A percentile compares a stretch with the other conserved stretches of the same genome.
These are phyloP conservation scores for Ceratosolen solmsi DNA, from an alignment of 1,140 invertebrate genomes.

Conservation along the genomic window DNA sequence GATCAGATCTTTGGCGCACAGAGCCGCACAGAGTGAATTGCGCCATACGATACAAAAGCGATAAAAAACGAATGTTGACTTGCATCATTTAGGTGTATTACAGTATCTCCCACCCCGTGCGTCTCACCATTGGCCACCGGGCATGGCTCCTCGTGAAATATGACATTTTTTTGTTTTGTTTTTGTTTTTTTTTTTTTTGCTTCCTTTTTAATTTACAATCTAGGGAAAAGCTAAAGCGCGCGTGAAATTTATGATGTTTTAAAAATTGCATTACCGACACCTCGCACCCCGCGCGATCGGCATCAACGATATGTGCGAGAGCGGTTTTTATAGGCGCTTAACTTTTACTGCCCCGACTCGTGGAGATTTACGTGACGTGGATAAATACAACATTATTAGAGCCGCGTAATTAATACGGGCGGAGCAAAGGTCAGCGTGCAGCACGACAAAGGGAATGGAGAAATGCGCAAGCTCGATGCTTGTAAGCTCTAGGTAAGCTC, in stretches of 20 bases:
- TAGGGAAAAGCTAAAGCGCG: conserved; percentile 25
- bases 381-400: conserved; percentile 54
- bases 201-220: conserved; percentile 44
- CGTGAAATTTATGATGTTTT: conserved; percentile 52
- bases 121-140: too few species aligned
- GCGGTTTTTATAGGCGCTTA: conserved; percentile 52
- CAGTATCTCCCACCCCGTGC: too few species aligned
- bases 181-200: too few species aligned
- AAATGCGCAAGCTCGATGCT: too few species aligned
- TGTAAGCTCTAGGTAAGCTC: too few species aligned
- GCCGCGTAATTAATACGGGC: conserved; percentile 38
- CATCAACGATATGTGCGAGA: conserved; percentile 46
- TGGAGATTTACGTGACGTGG: conserved; percentile 54
- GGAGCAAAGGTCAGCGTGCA: conserved; percentile 2
- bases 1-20: background rate
- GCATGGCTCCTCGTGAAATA: background rate
- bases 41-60: conserved; percentile 1
- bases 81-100: conserved; percentile 10
- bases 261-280: conserved; percentile 54
- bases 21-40: background rate
- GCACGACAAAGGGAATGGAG: background rate
- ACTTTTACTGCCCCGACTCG: conserved; percentile 53
- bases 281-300: conserved; percentile 45
- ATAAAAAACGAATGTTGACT: conserved; percentile 29
- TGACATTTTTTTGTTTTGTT: background rate